Percentiles rank a stretch among this genome's conserved stretches.
Evolutionary conservation across 2,797 vertebrate species (phyloP).

Genomic region (Melanotaenia pygmaea): DNA sequence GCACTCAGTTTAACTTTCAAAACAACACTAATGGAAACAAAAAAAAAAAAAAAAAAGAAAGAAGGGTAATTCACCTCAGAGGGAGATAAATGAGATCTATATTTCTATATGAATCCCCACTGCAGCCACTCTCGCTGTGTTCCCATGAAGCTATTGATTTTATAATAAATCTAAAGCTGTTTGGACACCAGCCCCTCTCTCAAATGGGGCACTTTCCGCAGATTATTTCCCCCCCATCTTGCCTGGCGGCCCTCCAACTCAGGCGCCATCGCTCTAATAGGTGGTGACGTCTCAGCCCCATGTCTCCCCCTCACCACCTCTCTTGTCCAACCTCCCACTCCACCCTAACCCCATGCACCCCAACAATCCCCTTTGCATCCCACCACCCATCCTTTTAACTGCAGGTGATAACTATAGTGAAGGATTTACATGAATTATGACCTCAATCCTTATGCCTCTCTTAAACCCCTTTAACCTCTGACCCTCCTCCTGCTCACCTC

Average conservation of each 20-base stretch:
- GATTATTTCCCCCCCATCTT: slow-evolving; percentile 71
- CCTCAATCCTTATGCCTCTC: slow-evolving; percentile 15
- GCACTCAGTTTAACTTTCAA: neutral
- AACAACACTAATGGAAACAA: neutral
- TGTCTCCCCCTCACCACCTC: slow-evolving; percentile 4
- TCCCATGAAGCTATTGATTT: slow-evolving; percentile 71
- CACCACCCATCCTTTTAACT: slow-evolving; percentile 34
- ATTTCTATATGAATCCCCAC: slow-evolving; percentile 38
- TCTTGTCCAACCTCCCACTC: slow-evolving; percentile 17
- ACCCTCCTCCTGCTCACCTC: neutral
- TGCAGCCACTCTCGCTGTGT: slow-evolving; percentile 38
- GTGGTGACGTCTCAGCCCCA: slow-evolving; percentile 54
- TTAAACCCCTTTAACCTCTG: slow-evolving; percentile 9
- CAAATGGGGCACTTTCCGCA: slow-evolving; percentile 72
- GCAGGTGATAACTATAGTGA: slow-evolving; percentile 41
- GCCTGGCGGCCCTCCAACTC: slow-evolving; percentile 64
- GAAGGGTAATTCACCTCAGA: slow-evolving; percentile 20
- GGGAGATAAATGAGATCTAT: slow-evolving; percentile 33
- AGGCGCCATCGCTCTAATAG: slow-evolving; percentile 63
- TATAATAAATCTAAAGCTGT: slow-evolving; percentile 73
- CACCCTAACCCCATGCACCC: slow-evolving; percentile 22
- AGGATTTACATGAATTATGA: slow-evolving; percentile 36
- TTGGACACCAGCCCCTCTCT: slow-evolving; percentile 48
- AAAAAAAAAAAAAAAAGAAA: slow-evolving; percentile 21
- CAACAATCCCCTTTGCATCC: neutral